Evolutionary conservation across 2,888 invertebrate species (phyloP).

Genomic region (Hyles lineata): DNA sequence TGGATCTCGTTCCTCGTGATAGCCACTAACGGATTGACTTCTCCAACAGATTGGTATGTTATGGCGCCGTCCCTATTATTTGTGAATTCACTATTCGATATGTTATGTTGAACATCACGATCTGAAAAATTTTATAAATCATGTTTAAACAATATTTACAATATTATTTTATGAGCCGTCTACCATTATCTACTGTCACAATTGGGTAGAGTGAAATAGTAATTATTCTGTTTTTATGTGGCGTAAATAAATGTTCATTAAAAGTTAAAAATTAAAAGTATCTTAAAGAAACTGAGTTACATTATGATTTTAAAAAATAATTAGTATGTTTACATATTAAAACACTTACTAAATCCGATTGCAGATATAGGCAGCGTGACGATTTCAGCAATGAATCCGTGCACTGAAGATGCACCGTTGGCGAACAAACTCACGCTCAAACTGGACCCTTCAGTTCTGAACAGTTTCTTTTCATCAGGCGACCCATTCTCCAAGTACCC

Average conservation of each 20-base stretch:
- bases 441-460: slow-evolving; percentile 90
- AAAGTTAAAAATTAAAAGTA: too few species aligned
- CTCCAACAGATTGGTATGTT: slow-evolving; percentile 95
- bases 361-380: slow-evolving; percentile 97
- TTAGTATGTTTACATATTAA: slow-evolving; percentile 3
- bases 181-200: too few species aligned
- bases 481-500: slow-evolving; percentile 90
- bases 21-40: slow-evolving; percentile 95
- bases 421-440: slow-evolving; percentile 96
- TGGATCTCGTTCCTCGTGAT: slow-evolving; percentile 94
- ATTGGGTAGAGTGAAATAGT: too few species aligned
- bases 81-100: slow-evolving; percentile 91
- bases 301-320: neutral
- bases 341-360: slow-evolving; percentile 92
- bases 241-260: too few species aligned
- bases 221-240: too few species aligned
- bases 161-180: too few species aligned
- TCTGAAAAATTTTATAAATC: slow-evolving; percentile 81
- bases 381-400: slow-evolving; percentile 99
- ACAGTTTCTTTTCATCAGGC: slow-evolving; percentile 89
- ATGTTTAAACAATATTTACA: neutral
- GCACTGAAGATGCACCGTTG: slow-evolving; percentile 96
- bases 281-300: too few species aligned
- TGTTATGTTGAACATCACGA: slow-evolving; percentile 95
- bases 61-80: slow-evolving; percentile 95